Evolutionary conservation across 2,113 vertebrate genomes (phyloP).

Genomic region (Dasypus novemcinctus): DNA sequence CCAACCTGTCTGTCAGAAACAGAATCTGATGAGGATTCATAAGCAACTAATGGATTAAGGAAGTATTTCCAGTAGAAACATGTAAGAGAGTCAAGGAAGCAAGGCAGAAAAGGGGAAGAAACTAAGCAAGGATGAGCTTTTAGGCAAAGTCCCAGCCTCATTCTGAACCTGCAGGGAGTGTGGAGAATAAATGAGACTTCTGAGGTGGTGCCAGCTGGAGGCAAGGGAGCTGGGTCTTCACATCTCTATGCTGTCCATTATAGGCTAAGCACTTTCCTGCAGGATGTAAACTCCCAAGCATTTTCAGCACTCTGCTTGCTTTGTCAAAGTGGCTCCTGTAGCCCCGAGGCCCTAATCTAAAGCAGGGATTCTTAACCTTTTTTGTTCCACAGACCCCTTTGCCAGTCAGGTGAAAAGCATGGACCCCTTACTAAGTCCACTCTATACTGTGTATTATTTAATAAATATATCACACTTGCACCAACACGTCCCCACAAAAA

Average conservation of each 20-base stretch:
- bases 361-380: no score
- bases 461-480: no score
- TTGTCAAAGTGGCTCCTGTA: not conserved
- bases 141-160: not conserved
- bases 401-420: no score
- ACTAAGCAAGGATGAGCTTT: not conserved
- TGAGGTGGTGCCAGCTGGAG: not conserved
- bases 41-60: not conserved
- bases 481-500: no score
- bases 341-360: not conserved
- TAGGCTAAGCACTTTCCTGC: not conserved
- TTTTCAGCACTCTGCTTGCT: constrained; percentile 15
- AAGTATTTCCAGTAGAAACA: not conserved
- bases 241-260: not conserved
- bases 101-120: not conserved
- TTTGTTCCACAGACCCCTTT: no score
- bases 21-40: not conserved
- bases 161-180: not conserved
- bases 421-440: no score
- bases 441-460: no score
- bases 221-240: not conserved
- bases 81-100: not conserved
- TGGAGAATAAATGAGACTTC: not conserved
- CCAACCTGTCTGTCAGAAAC: not conserved
- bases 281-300: not conserved